A percentile compares a stretch with the other conserved stretches of the same genome.
These are phyloP conservation scores for Athalia circularis DNA, from an alignment of 2,888 invertebrate species.

Conservation along the genomic window DNA sequence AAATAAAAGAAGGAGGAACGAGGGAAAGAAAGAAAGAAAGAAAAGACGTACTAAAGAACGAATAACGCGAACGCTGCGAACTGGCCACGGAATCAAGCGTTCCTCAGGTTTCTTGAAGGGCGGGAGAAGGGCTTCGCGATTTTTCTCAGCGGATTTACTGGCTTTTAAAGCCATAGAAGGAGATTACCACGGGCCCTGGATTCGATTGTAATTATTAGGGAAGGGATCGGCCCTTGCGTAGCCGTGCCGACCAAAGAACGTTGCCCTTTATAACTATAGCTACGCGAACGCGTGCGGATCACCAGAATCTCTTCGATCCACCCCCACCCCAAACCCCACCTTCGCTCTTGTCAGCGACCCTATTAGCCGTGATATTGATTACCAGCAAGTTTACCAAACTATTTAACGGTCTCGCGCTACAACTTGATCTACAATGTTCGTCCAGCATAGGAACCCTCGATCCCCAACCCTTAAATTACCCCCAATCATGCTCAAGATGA, in stretches of 20 bases:
- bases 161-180: conserved; percentile 43
- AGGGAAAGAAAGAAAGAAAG: no score
- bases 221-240: conserved; percentile 11
- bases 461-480: conserved; percentile 6
- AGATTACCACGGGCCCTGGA: conserved; percentile 32
- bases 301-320: conserved; percentile 34
- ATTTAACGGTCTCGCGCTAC: conserved; percentile 20
- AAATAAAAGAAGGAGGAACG: no score
- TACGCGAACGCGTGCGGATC: neutral
- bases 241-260: neutral
- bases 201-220: conserved; percentile 37
- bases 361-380: conserved; percentile 40
- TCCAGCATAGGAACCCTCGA: neutral
- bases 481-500: conserved; percentile 4
- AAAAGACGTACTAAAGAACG: no score
- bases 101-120: conserved; percentile 47
- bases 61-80: no score
- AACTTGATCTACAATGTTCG: conserved; percentile 18
- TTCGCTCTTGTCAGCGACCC: conserved; percentile 18
- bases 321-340: neutral
- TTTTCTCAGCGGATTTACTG: conserved; percentile 40
- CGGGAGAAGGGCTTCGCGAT: conserved; percentile 39
- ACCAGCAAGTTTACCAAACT: conserved; percentile 38
- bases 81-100: conserved; percentile 37
- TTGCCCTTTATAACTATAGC: neutral